A percentile compares a stretch with the other conserved stretches of the same genome.
Conservation (phyloP, 2,888 invertebrate genomes). For the Eristalis arbustorum region DNA sequence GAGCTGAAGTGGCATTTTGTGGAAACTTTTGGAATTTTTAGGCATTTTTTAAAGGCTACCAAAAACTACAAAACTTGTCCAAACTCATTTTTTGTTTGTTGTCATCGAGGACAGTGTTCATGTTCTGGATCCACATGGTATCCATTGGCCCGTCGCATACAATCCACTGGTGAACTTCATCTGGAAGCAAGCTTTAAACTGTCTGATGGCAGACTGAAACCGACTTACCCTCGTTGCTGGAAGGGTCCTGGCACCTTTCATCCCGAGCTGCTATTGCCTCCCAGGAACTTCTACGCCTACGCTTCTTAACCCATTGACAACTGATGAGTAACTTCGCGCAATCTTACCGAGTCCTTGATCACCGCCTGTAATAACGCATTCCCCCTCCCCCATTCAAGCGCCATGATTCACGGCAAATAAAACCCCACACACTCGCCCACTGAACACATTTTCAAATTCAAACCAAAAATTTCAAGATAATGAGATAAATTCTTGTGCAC, state of each 20-base stretch:
- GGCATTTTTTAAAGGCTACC: too few relatives aligned
- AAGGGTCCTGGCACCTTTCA: too few relatives aligned
- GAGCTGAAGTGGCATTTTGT: too few relatives aligned
- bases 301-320: not conserved
- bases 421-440: not conserved
- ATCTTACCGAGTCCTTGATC: not conserved
- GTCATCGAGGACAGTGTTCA: slow-evolving; percentile 95
- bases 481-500: not conserved
- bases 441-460: not conserved
- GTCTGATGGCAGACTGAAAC: not conserved
- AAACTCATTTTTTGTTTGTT: too few relatives aligned
- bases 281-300: too few relatives aligned
- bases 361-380: not conserved
- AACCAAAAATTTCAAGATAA: not conserved
- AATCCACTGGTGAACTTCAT: slow-evolving; percentile 92
- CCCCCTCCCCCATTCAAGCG: not conserved
- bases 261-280: too few relatives aligned
- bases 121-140: slow-evolving; percentile 96
- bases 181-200: slow-evolving; percentile 75
- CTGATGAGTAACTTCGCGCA: not conserved
- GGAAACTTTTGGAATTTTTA: too few relatives aligned
- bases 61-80: too few relatives aligned
- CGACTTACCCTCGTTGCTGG: slow-evolving; percentile 75
- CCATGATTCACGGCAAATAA: too few relatives aligned
- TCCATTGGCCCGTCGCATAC: slow-evolving; percentile 96